Conservation (phyloP, 1,140 invertebrate genomes). For the Aphelenchoides fujianensis region DNA sequence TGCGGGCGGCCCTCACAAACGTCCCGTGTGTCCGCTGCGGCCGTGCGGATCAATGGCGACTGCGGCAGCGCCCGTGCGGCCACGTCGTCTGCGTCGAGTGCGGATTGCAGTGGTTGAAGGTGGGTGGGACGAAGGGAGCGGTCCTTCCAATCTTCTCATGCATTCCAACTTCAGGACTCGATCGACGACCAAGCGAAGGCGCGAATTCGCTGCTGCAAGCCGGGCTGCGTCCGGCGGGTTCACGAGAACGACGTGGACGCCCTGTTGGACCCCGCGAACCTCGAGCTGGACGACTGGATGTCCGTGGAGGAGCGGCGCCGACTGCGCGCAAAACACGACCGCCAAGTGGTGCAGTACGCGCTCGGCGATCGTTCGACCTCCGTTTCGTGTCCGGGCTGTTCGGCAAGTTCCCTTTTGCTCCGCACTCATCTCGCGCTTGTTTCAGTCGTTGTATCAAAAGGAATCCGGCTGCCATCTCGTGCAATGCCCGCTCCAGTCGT, state of each 20-base stretch:
- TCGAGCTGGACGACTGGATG: not conserved
- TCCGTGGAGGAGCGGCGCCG: not conserved
- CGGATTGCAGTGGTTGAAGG: not conserved
- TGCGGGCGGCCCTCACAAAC: not conserved
- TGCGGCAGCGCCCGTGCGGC: not conserved
- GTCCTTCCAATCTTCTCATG: too few species aligned
- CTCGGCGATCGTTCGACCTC: not conserved
- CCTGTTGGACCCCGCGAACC: not conserved
- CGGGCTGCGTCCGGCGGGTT: constrained; percentile 2
- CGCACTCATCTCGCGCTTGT: not conserved
- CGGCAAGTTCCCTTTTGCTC: not conserved
- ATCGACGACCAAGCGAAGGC: not conserved
- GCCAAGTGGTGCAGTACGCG: not conserved
- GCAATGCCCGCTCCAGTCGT: not conserved
- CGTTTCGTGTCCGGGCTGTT: not conserved
- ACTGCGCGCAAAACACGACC: not conserved
- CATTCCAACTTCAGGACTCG: not conserved
- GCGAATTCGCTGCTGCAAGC: not conserved
- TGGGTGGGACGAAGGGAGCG: too few species aligned
- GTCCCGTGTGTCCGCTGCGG: not conserved
- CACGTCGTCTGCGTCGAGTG: not conserved
- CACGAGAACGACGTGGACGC: constrained; percentile 18
- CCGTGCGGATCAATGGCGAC: not conserved
- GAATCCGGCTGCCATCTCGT: constrained; percentile 11
- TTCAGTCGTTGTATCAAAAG: constrained; percentile 1